Base-by-base conservation (phyloP, 2,888 invertebrate species). In the Pterostichus niger region DNA sequence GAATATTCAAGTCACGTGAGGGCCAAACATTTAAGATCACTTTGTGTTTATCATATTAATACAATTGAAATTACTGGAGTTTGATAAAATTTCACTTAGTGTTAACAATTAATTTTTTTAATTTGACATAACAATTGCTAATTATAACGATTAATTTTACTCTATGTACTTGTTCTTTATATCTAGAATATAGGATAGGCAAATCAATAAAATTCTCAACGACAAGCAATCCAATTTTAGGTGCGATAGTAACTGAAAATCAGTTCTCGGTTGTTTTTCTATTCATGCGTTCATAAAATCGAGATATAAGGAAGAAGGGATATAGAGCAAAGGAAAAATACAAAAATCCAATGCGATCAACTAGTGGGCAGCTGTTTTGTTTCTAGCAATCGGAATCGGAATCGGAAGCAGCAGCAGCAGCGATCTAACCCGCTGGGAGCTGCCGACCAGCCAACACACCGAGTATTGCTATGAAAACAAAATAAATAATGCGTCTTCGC, bases 321-420 rank as follows among this genome's bases (percentile, higher is more conserved):
- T 24, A 24, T 24, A 7, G 6, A 68, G 64, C 59, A 11, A 59
- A 31, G n/a, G 31, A 71, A 44, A 44, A 71, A 71, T 71, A 71
- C 40, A 71, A 71, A 68, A 71, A 71, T 71, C 44, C 68, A 9
- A 44, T 17, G 68, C 68, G 68, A 71, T 71, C 68, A 71, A 71
- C 68, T 71, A 71, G 68, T 71, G 68, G 68, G 44, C 68, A 46
- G 56, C 56, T 56, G 56, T 56, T 56, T 17, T 56, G 17, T 15
- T 17, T 6, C 17, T 56, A 15, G 17, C 15, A 17, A 56, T 56
- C 15, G 56, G 52, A 52, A 52, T 5, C 15, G 52, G 6, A n/a
- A 52, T 3, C 52, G 2, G 52, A 2, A 13, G n/a, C 52, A 52
- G 52, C 52, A 13, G 52, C 9, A 13, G n/a, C 52, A 52, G 52